Evolutionary conservation across 2,113 vertebrate species (phyloP).

Genomic region (Vanacampus margaritifer): DNA sequence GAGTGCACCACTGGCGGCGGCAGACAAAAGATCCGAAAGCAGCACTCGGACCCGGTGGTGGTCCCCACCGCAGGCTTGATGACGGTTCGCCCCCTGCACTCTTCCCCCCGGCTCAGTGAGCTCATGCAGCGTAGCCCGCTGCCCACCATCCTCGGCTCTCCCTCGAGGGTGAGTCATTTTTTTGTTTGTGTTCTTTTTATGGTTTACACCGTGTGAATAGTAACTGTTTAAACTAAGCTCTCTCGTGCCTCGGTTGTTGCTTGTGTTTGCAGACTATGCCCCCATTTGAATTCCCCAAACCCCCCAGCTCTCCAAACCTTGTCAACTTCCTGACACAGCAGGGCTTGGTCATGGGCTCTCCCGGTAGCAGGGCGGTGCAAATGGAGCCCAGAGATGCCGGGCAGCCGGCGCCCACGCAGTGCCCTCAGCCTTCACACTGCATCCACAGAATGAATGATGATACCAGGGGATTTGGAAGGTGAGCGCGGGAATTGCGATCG

Average conservation of each 20-base stretch:
- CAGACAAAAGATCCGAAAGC: constrained; percentile 89
- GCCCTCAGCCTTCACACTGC: constrained; percentile 59
- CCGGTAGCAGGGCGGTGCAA: constrained; percentile 81
- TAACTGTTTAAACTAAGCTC: constrained; percentile 7
- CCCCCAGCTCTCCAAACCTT: constrained; percentile 89
- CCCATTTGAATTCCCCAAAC: constrained; percentile 87
- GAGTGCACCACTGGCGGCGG: constrained; percentile 77
- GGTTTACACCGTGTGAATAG: neutral
- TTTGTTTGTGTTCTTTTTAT: neutral
- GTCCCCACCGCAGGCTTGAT: constrained; percentile 54
- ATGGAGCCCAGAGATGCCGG: constrained; percentile 79
- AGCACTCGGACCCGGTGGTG: constrained; percentile 85
- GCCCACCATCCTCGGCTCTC: constrained; percentile 92
- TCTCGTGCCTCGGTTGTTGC: neutral
- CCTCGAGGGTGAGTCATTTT: constrained; percentile 79
- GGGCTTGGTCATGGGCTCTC: constrained; percentile 77
- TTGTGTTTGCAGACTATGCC: constrained; percentile 71
- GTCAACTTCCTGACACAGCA: constrained; percentile 86
- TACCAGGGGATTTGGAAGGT: constrained; percentile 80
- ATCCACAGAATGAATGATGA: constrained; percentile 75
- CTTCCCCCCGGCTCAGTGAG: constrained; percentile 89
- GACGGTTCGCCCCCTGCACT: constrained; percentile 79
- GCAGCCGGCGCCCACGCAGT: constrained; percentile 63
- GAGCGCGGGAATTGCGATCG: neutral
- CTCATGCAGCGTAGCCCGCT: constrained; percentile 91